These are phyloP conservation scores for Latheticus oryzae DNA, from an alignment of 2,888 invertebrate genomes.

Conservation along the genomic window DNA sequence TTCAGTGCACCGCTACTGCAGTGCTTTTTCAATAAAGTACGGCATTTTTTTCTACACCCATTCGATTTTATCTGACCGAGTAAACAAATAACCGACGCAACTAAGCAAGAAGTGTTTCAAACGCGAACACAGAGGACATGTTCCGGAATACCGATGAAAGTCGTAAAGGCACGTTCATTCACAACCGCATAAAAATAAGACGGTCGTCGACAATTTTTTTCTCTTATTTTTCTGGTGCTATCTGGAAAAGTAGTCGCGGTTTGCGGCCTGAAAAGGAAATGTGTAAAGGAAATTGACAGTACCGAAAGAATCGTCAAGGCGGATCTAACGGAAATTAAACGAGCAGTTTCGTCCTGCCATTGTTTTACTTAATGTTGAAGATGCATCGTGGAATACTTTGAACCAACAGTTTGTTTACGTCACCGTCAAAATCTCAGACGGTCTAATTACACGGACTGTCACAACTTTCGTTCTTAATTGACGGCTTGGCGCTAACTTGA, in stretches of 20 bases:
- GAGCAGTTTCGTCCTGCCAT: conserved; percentile 52
- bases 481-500: conserved; percentile 23
- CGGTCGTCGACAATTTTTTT: conserved; percentile 17
- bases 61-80: conserved; percentile 30
- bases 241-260: conserved; percentile 24
- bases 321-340: conserved; percentile 56
- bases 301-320: conserved; percentile 54
- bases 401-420: conserved; percentile 26
- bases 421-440: conserved; percentile 27
- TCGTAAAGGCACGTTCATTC: conserved; percentile 26
- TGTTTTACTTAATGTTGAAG: conserved; percentile 46
- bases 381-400: conserved; percentile 26
- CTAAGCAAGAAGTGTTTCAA: conserved; percentile 39
- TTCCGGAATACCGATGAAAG: conserved; percentile 39
- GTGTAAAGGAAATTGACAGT: conserved; percentile 57
- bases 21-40: conserved; percentile 1
- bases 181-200: conserved; percentile 28
- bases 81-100: conserved; percentile 43
- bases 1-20: no score
- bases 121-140: conserved; percentile 30
- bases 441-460: conserved; percentile 35
- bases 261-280: conserved; percentile 50
- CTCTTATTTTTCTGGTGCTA: conserved; percentile 5
- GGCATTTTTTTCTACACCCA: conserved; percentile 1
- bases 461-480: conserved; percentile 35